phyloP scores from a whole-genome alignment of 2,113 vertebrate species.

The Poeciliopsis prolifica region DNA sequence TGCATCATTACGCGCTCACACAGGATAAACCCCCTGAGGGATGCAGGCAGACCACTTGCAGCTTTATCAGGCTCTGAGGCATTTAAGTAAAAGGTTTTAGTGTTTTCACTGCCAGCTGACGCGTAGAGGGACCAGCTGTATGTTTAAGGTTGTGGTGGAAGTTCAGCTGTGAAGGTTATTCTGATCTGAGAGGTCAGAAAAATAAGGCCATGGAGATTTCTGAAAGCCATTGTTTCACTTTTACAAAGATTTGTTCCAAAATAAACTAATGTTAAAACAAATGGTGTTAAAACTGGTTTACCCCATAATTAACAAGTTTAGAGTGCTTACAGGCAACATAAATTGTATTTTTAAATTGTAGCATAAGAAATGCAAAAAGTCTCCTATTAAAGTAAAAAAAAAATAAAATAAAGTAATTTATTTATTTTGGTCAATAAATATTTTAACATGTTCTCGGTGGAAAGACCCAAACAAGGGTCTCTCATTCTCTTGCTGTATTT shows the following conservation, averaged over 20 bases:
- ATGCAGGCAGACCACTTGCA: conserved; percentile 46
- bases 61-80: conserved; percentile 40
- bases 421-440: not conserved
- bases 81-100: conserved; percentile 45
- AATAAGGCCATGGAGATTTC: not conserved
- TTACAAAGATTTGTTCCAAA: too few relatives aligned
- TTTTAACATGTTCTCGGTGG: not conserved
- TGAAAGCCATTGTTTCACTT: not conserved
- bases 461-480: too few relatives aligned
- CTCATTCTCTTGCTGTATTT: too few relatives aligned
- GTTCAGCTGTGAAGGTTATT: not conserved
- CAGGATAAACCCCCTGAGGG: conserved; percentile 40
- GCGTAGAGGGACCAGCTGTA: conserved; percentile 28
- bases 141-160: conserved; percentile 3
- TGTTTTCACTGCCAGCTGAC: conserved; percentile 46
- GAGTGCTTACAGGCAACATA: not conserved
- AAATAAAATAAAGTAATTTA: not conserved
- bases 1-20: conserved; percentile 38
- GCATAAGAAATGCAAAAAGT: too few relatives aligned
- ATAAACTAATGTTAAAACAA: too few relatives aligned
- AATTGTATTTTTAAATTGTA: not conserved
- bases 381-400: too few relatives aligned
- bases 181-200: not conserved
- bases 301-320: not conserved
- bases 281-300: too few relatives aligned